Base-by-base conservation (phyloP, 2,113 vertebrate species). In the Brachionichthys hirsutus region DNA sequence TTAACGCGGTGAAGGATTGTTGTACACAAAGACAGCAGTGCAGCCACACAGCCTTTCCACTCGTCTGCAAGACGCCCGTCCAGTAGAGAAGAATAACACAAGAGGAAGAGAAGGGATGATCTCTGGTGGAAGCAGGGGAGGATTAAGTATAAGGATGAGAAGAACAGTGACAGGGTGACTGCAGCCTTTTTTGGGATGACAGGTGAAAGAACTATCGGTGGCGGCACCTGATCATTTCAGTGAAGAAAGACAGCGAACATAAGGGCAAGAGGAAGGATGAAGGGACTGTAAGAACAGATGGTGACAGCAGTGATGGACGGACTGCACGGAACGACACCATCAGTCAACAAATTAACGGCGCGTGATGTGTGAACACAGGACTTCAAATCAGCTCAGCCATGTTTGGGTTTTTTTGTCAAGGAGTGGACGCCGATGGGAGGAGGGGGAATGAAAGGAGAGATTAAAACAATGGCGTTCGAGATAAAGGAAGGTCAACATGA, bases 281-380 rank as follows among this genome's bases (percentile, higher is more conserved):
- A 70, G 38, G 24, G 44, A 65, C 38, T n/a, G 34, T 35, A 34
- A 46, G 48, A 64, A 65, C 75, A 82, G 80, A 82, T 73, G 61
- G 75, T 72, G 63, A 51, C 53, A 59, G 49, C 24, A 42, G 43
- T 67, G 78, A 82, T 66, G 74, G 75, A 84, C 75, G 69, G 67
- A 78, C 41, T 47, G 48, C 41, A 8, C 58, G 52, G 62, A 81
- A 77, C 36, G 56, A 70, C 34, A 6, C 77, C 83, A 87, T 88
- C 79, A 83, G 67, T 86, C 84, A 85, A 52, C 13, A 45, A 81
- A 85, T 87, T 78, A 87, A 86, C 75, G 24, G 64, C 41, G 78
- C 49, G 49, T 60, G 73, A 76, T 77, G 36, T 38, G 36, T 74
- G 72, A 75, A 74, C 77, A 64, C 67, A 12, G 62, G 62, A 60